phyloP scores from a whole-genome alignment of 2,888 invertebrate genomes.

The Orchestes rusci region DNA sequence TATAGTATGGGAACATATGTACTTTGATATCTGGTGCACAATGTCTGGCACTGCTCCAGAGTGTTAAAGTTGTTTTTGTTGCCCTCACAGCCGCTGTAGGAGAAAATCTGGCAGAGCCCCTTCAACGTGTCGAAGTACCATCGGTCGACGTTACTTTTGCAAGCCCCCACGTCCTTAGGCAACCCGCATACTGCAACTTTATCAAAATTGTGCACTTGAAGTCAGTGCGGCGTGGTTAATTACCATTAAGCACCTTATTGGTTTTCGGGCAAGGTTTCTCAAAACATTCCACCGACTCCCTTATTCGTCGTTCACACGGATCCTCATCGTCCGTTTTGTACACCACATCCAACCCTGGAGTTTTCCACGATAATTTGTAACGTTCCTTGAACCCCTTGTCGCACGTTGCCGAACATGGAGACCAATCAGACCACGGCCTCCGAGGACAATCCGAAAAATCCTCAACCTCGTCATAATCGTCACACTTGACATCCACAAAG shows the following conservation, averaged over 20 bases:
- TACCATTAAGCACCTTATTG: conserved; percentile 26
- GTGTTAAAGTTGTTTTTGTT: conserved; percentile 83
- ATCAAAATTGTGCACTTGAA: conserved; percentile 16
- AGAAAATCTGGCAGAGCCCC: conserved; percentile 73
- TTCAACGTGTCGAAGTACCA: conserved; percentile 75
- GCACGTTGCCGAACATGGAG: conserved; percentile 71
- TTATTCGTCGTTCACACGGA: conserved; percentile 44
- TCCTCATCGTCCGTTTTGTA: conserved; percentile 37
- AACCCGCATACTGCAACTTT: conserved; percentile 54
- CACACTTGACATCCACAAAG: conserved; percentile 39
- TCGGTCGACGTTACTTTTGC: conserved; percentile 68
- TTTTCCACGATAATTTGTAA: conserved; percentile 44
- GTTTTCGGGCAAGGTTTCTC: conserved; percentile 30
- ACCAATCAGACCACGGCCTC: conserved; percentile 73
- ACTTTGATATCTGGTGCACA: conserved; percentile 53
- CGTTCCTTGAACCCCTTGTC: conserved; percentile 65
- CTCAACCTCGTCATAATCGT: conserved; percentile 27
- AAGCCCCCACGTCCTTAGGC: conserved; percentile 64
- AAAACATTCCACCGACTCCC: conserved; percentile 48
- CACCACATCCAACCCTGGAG: conserved; percentile 25
- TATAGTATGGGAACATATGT: too few relatives aligned
- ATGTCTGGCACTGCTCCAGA: conserved; percentile 59
- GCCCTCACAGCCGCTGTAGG: conserved; percentile 82
- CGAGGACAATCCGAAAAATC: conserved; percentile 49
- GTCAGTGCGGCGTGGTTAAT: too few relatives aligned